Evolutionary conservation across 2,113 vertebrate species (phyloP).

Genomic region (Gnathonemus echidnorhynchus): DNA sequence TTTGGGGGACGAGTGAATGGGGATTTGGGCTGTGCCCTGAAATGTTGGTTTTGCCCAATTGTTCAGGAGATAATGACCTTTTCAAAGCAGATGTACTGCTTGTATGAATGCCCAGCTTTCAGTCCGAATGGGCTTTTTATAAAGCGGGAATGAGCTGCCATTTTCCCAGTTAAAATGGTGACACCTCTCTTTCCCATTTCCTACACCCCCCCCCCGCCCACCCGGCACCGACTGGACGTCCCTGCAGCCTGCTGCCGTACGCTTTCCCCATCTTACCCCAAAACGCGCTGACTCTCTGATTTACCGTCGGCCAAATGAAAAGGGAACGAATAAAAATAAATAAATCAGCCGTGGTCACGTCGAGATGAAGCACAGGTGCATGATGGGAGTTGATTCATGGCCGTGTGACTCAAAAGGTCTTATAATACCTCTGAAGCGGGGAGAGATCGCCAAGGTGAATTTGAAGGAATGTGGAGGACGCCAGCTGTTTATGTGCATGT

Average conservation of each 20-base stretch:
- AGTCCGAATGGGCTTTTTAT: conserved; percentile 23
- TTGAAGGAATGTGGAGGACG: background rate
- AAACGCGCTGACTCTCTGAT: background rate
- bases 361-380: background rate
- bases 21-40: conserved; percentile 9
- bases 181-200: background rate
- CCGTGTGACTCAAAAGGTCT: background rate
- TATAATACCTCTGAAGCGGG: background rate
- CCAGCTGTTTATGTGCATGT: background rate
- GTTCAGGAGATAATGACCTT: conserved; percentile 25
- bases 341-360: background rate
- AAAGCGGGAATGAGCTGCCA: background rate
- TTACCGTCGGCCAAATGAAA: background rate
- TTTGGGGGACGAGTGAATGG: background rate
- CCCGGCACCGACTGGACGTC: background rate
- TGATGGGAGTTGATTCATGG: background rate
- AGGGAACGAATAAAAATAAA: background rate
- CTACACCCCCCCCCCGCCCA: background rate
- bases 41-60: conserved; percentile 29
- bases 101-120: conserved; percentile 23
- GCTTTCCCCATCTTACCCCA: background rate
- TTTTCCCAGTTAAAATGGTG: conserved; percentile 8
- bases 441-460: background rate
- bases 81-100: conserved; percentile 26
- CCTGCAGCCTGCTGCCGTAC: background rate